Percentiles rank a stretch among this genome's conserved stretches.
These are phyloP conservation scores for Drosophila serrata DNA, from an alignment of 1,140 invertebrate species.

Conservation along the genomic window DNA sequence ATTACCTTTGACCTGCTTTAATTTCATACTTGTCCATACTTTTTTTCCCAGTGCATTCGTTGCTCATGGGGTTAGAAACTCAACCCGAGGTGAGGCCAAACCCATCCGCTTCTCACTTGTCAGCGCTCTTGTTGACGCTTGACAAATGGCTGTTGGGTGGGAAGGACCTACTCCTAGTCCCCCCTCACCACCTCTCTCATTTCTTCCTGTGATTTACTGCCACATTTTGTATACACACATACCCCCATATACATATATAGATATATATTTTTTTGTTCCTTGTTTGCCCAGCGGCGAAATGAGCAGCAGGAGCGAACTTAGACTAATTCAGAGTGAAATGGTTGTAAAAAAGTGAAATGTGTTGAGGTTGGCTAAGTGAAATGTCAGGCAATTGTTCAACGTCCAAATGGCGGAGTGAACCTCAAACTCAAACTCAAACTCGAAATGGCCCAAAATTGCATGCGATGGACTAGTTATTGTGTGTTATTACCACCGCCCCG, in stretches of 20 bases:
- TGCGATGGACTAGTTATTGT: slow-evolving; percentile 58
- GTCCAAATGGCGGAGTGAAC: slow-evolving; percentile 36
- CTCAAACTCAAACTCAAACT: slow-evolving; percentile 28
- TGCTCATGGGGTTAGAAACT: neutral
- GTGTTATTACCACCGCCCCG: slow-evolving; percentile 34
- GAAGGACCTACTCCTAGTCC: slow-evolving; percentile 1
- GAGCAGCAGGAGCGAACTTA: slow-evolving; percentile 34
- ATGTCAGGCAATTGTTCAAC: slow-evolving; percentile 74
- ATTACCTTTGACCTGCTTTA: neutral
- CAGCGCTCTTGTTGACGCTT: slow-evolving; percentile 80
- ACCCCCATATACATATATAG: slow-evolving; percentile 2
- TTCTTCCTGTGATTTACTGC: slow-evolving; percentile 70
- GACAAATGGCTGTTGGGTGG: slow-evolving; percentile 66
- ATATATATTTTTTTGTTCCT: slow-evolving; percentile 44
- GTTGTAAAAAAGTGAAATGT: slow-evolving; percentile 61
- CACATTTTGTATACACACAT: slow-evolving; percentile 55
- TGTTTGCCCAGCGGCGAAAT: slow-evolving; percentile 18
- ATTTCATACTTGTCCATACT: neutral
- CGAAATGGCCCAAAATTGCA: slow-evolving; percentile 38
- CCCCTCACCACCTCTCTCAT: neutral
- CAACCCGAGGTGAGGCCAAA: slow-evolving; percentile 14
- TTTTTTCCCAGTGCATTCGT: slow-evolving; percentile 4
- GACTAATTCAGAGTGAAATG: slow-evolving; percentile 64
- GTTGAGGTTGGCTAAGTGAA: slow-evolving; percentile 64
- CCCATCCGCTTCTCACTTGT: slow-evolving; percentile 64